Base-by-base conservation (phyloP, 2,888 invertebrate genomes). In the Aphidius colemani region DNA sequence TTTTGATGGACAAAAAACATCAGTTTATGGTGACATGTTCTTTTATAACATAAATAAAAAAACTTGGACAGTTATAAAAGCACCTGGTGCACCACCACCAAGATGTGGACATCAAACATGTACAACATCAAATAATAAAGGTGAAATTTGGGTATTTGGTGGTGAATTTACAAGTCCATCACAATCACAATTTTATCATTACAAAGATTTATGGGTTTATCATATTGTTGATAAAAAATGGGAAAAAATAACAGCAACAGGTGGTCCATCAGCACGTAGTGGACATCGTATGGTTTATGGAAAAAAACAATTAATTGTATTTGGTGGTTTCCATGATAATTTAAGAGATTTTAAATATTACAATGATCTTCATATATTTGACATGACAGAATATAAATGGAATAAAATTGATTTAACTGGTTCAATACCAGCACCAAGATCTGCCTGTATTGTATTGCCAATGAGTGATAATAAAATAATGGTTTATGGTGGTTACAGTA, bases 301-400 rank as follows among this genome's bases (percentile, higher is more conserved):
- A 1, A 94, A 93, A 70, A 93, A 93, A 70, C 89, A 89, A 73
- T 82, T 97, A 1, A 84, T 94, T 67, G 85, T 96, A 6, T 96
- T 96, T 85, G 96, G 96, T 0, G 97, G 97, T 1, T 97, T 95
- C 82, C 89, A 92, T 75, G 96, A 97, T 83, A 96, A 94, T 80
- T 87, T 91, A 1, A 86, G 93, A 63, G 91, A 93, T 66, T 95
- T 91, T 79, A 90, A 90, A 71, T 97, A 96, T 84, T 94, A 88
- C 79, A 96, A 96, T 80, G 97, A 97, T 79, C 80, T 95, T 1
- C 87, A 93, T 81, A 81, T 88, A 44, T 96, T 97, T 83, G 90
- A 93, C 72, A 82, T 93, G 69, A 93, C 94, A 74, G 88, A 88
- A 0, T 89, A 94, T 73, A 85, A 85, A 0, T 97, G 96, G 96